Base-by-base conservation (phyloP, 2,888 invertebrate species). In the Therioaphis trifolii region DNA sequence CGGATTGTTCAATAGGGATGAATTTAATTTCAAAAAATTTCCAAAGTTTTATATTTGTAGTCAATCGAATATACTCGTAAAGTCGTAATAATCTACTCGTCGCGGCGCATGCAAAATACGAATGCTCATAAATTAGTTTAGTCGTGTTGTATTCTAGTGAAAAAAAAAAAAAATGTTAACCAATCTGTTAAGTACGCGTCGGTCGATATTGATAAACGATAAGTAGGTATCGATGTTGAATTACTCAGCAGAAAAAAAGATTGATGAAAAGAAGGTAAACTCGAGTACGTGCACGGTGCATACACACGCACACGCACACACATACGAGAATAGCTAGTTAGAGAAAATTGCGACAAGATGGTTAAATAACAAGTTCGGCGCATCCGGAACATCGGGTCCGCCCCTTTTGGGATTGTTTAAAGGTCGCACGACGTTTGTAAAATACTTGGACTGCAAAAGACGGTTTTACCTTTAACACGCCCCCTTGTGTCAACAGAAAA, bases 381-480 rank as follows among this genome's bases (percentile, higher is more conserved):
- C 66, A 77, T 66, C 66, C 49, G 29, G 4, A 29, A 49, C 63
- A 35, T 29, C 35, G 2, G 49, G 35, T 49, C 77, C 77, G 66
- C 77, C 77, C 49, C 14, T 29, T 66, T 49, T 21, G 35, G 77
- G 46, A 29, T 61, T 66, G 63, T 49, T 21, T 63, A n/a, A 27
- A 66, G 15, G 15, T 14, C n/a, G 21, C 2, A 21, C 43, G 18
- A 43, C 29, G 63, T 76, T 75, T 63, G 46, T 77, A 77, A 66
- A 77, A 63, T 66, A 77, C 77, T 63, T 21, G 21, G 46, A 66
- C 77, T 77, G 77, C 77, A 77, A 77, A 77, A 63, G 77, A 77
- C 77, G 66, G 77, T 49, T 77, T 66, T 77, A 77, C 77, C 77
- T 77, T 77, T 66, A 11, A 12, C 27, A 77, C 77, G 77, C 77